Evolutionary conservation across 2,888 invertebrate genomes (phyloP).

Genomic region (Tenodera sinensis): DNA sequence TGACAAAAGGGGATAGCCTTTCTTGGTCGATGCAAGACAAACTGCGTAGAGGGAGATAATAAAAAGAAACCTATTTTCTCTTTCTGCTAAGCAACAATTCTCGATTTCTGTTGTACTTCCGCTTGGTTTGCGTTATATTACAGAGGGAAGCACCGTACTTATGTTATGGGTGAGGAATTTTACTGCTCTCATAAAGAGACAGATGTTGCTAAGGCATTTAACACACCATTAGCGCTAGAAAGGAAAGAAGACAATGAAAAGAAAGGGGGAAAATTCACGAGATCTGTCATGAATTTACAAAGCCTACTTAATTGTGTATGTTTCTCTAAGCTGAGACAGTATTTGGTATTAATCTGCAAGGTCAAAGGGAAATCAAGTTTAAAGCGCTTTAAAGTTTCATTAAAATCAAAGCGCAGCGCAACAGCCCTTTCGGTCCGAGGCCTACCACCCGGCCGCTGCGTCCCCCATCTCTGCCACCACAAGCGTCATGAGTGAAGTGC

Average conservation of each 20-base stretch:
- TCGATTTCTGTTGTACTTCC: constrained; percentile 2
- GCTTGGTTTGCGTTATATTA: constrained; percentile 3
- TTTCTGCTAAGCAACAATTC: background rate
- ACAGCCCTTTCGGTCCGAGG: no score
- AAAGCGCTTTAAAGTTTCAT: no score
- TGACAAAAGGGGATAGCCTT: background rate
- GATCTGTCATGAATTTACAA: background rate
- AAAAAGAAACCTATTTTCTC: constrained; percentile 4
- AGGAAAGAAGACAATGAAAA: background rate
- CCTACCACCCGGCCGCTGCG: no score
- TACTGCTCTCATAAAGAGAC: constrained; percentile 3
- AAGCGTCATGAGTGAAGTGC: no score
- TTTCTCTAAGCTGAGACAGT: no score
- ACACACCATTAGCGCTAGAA: constrained; percentile 28
- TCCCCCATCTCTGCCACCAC: no score
- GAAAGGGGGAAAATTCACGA: background rate
- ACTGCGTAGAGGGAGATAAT: background rate
- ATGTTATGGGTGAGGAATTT: background rate
- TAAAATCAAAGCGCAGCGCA: no score
- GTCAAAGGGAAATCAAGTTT: no score
- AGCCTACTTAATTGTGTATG: background rate
- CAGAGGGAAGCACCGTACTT: background rate
- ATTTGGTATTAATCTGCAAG: no score
- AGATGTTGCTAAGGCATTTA: constrained; percentile 28
- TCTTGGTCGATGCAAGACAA: background rate